A percentile compares a stretch with the other conserved stretches of the same genome.
Evolutionary conservation across 2,113 vertebrate species (phyloP).

Genomic region (Paracanthobrama guichenoti): DNA sequence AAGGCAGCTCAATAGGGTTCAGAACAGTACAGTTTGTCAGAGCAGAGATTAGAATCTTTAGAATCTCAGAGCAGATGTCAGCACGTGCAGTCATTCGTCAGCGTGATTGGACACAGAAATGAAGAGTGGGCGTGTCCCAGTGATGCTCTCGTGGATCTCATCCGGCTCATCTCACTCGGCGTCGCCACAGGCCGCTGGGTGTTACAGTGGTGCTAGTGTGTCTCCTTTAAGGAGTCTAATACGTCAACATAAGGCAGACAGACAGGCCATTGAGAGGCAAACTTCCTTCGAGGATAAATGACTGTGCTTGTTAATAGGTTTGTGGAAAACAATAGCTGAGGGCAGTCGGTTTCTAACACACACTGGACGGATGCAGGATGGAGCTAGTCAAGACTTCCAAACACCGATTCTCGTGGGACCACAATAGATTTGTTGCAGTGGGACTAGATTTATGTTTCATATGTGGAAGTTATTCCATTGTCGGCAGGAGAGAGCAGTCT

Average conservation of each 20-base stretch:
- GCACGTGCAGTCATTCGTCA: background rate
- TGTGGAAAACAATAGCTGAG: conserved; percentile 26
- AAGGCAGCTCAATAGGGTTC: background rate
- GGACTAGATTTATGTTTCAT: background rate
- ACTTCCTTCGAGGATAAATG: conserved; percentile 31
- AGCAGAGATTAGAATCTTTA: background rate
- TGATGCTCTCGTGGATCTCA: background rate
- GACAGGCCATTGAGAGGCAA: conserved; percentile 28
- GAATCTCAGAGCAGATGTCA: background rate
- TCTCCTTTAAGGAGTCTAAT: conserved; percentile 26
- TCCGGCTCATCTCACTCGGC: background rate
- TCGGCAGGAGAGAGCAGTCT: background rate
- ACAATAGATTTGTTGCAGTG: background rate
- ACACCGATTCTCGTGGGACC: background rate
- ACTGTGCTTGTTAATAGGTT: conserved; percentile 30
- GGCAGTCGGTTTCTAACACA: background rate
- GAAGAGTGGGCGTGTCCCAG: background rate
- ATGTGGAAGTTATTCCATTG: background rate
- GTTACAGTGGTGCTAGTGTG: background rate
- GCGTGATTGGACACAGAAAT: background rate
- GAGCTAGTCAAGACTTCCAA: conserved; percentile 2
- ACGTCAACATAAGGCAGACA: conserved; percentile 30
- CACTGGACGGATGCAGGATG: background rate
- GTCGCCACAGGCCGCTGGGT: background rate
- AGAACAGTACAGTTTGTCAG: background rate